These are phyloP conservation scores for Euschistus heros DNA, from an alignment of 1,140 invertebrate genomes.

Conservation along the genomic window DNA sequence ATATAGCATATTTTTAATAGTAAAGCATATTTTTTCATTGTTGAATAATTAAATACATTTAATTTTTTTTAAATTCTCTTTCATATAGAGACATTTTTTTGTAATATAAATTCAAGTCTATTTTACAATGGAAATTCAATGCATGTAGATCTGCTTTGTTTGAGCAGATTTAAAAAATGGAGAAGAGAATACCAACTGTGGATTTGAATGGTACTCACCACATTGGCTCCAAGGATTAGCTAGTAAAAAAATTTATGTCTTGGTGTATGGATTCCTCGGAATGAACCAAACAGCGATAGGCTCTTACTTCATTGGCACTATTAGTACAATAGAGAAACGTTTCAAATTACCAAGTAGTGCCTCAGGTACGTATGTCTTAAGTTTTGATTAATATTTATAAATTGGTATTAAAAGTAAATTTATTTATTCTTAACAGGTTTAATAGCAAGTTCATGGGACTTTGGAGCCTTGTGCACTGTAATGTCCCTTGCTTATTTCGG, in stretches of 20 bases:
- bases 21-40: too few species aligned
- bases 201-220: conserved; percentile 48
- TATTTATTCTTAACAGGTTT: conserved; percentile 21
- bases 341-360: conserved; percentile 65
- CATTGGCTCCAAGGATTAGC: conserved; percentile 53
- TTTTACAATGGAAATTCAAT: too few species aligned
- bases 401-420: too few species aligned
- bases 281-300: conserved; percentile 60
- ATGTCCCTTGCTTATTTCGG: conserved; percentile 26
- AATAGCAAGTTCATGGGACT: conserved; percentile 27
- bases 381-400: conserved; percentile 3
- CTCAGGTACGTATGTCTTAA: conserved; percentile 42
- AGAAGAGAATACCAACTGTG: conserved; percentile 38
- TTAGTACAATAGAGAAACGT: conserved; percentile 66
- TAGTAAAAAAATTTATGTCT: conserved; percentile 59
- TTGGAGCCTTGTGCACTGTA: conserved; percentile 24
- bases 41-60: too few species aligned
- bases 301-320: conserved; percentile 61
- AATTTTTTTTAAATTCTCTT: too few species aligned
- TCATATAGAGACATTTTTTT: too few species aligned
- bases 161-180: not conserved
- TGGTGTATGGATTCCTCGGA: conserved; percentile 58
- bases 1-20: too few species aligned
- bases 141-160: too few species aligned
- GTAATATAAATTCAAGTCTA: too few species aligned